A percentile compares a stretch with the other conserved stretches of the same genome.
phyloP scores from a whole-genome alignment of 1,140 invertebrate species.

The Zaprionus inermis region DNA sequence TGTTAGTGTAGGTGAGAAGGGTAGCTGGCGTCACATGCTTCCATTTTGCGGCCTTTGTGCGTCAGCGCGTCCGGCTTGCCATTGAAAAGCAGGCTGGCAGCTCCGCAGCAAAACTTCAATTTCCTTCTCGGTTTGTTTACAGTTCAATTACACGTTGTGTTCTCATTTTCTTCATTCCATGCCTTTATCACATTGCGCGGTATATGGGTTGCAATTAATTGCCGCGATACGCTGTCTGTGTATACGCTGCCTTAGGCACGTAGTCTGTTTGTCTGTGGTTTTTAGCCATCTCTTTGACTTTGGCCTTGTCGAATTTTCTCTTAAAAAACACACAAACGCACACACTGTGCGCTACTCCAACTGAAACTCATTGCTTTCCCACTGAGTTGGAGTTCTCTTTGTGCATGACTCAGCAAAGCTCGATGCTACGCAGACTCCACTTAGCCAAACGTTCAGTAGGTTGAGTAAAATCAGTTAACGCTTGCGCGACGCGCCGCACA shows the following conservation, averaged over 20 bases:
- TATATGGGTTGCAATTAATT: conserved; percentile 39
- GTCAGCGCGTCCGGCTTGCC: conserved; percentile 41
- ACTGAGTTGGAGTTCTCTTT: conserved; percentile 21
- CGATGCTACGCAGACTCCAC: conserved; percentile 21
- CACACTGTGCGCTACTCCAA: conserved; percentile 29
- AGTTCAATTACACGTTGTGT: conserved; percentile 60
- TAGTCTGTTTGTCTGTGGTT: conserved; percentile 59
- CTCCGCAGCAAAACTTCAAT: conserved; percentile 8
- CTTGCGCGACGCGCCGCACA: conserved; percentile 28
- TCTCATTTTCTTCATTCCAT: conserved; percentile 2
- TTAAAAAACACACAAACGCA: conserved; percentile 10
- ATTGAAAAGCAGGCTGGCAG: conserved; percentile 5
- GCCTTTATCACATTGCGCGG: conserved; percentile 48
- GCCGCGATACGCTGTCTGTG: conserved; percentile 16
- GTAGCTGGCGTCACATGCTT: conserved; percentile 60
- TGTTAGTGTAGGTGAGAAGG: not conserved
- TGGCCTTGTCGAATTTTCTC: conserved; percentile 30
- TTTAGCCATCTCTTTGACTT: conserved; percentile 53
- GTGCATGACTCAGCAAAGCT: conserved; percentile 46
- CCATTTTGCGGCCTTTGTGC: conserved; percentile 57
- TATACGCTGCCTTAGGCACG: conserved; percentile 66
- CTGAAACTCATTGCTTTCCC: conserved; percentile 16
- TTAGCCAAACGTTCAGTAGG: conserved; percentile 24
- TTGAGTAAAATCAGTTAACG: conserved; percentile 51
- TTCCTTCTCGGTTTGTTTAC: conserved; percentile 48